A percentile compares a stretch with the other conserved stretches of the same genome.
These are phyloP conservation scores for Hozukius guyotensis DNA, from an alignment of 2,797 vertebrate species.

Conservation along the genomic window DNA sequence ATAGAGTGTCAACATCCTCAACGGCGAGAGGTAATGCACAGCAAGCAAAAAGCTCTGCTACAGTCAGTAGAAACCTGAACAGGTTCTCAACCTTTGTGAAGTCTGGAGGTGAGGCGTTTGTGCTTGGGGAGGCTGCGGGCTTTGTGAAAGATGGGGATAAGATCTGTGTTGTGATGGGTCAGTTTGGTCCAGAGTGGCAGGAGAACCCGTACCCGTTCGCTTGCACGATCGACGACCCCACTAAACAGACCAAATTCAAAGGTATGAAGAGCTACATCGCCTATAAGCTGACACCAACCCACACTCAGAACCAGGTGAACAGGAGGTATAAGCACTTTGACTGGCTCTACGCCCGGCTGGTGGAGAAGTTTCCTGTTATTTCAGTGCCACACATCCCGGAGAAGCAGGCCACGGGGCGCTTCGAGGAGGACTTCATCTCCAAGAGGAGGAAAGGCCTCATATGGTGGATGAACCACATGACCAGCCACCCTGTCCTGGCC, in stretches of 20 bases:
- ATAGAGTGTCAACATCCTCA: conserved; percentile 87
- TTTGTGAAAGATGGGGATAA: conserved; percentile 97
- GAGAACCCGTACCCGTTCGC: conserved; percentile 95
- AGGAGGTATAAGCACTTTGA: conserved; percentile 98
- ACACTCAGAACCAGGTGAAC: conserved; percentile 91
- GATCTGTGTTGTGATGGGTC: conserved; percentile 92
- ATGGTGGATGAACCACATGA: conserved; percentile 99
- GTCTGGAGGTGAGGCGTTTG: conserved; percentile 95
- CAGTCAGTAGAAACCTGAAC: conserved; percentile 94
- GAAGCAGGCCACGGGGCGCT: conserved; percentile 97
- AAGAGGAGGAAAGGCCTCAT: conserved; percentile 94
- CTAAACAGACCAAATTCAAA: conserved; percentile 99
- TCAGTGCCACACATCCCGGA: conserved; percentile 97
- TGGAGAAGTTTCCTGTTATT: conserved; percentile 97
- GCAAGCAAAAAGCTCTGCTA: conserved; percentile 91
- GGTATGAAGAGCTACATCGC: conserved; percentile 99
- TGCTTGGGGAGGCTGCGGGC: conserved; percentile 91
- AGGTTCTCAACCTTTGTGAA: conserved; percentile 97
- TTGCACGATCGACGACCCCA: conserved; percentile 96
- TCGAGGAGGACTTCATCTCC: conserved; percentile 98
- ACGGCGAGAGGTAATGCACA: conserved; percentile 72
- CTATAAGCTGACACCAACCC: conserved; percentile 94
- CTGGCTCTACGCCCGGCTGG: conserved; percentile 94
- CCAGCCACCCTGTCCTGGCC: conserved; percentile 94
- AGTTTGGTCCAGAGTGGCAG: conserved; percentile 94